phyloP scores from a whole-genome alignment of 2,797 vertebrate genomes.

The Anguilla anguilla region DNA sequence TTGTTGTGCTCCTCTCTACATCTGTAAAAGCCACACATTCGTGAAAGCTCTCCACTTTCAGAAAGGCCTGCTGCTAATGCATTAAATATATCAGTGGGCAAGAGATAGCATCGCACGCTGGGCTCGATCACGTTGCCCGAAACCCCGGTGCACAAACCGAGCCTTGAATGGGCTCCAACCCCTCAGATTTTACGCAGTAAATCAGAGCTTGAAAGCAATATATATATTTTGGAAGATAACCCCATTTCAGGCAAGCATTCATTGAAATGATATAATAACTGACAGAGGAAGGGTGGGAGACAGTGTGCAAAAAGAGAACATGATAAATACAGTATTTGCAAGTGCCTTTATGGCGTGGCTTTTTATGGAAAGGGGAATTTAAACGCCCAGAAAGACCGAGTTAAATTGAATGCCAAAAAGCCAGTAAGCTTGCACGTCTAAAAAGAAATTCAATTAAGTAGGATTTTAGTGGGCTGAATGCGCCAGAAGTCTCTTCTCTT shows the following conservation, averaged over 20 bases:
- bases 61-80: conserved; percentile 44
- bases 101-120: conserved; percentile 56
- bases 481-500: conserved; percentile 86
- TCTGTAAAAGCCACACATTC: conserved; percentile 55
- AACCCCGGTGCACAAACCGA: conserved; percentile 40
- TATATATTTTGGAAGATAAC: conserved; percentile 75
- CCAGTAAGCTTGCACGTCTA: conserved; percentile 95
- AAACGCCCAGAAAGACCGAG: conserved; percentile 82
- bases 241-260: conserved; percentile 77
- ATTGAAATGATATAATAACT: conserved; percentile 84
- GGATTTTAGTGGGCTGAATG: conserved; percentile 99
- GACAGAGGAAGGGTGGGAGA: conserved; percentile 56
- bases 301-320: conserved; percentile 56
- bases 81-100: conserved; percentile 53
- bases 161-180: conserved; percentile 49
- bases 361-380: conserved; percentile 88
- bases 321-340: conserved; percentile 87
- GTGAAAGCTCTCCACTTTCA: conserved; percentile 43
- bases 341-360: conserved; percentile 85
- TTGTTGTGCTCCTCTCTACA: conserved; percentile 56
- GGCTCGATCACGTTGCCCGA: conserved; percentile 49
- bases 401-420: conserved; percentile 95
- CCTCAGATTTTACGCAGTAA: conserved; percentile 72
- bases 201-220: conserved; percentile 78
- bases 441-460: conserved; percentile 99